Evolutionary conservation across 2,797 vertebrate genomes (phyloP), one percentile per base, ranked within the genome.

Genomic region (Xiphorhynchus erythropygius): DNA sequence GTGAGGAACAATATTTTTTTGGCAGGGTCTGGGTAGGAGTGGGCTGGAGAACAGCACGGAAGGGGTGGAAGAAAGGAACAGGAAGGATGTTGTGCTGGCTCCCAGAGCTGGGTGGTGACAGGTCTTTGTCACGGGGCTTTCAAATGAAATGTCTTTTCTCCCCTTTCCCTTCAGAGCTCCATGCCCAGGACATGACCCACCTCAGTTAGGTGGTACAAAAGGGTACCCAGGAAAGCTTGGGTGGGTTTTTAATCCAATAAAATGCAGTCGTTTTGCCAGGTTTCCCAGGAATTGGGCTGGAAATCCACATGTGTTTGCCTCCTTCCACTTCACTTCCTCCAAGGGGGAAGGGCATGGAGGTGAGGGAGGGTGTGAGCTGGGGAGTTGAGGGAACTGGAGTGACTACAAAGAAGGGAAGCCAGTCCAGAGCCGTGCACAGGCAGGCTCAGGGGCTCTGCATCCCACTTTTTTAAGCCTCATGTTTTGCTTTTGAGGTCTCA

Each of bases 21-120:
- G 91, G 78, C 94, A 64, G 64, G 44, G 37, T 19, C 25, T 23
- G 70, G 42, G 47, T n/a, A 63, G 56, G 44, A 94, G 69, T 10
- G 7, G 74, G 92, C 74, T 81, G 69, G 73, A 68, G 81, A 91
- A 24, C 32, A 41, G 69, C 82, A 84, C 7, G 18, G 88, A 92
- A 96, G 59, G 90, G 88, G 37, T 76, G 78, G 77, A 68, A 91
- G 39, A 25, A 85, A 76, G 82, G 63, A 74, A 42, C 79, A 93
- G 94, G 93, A 94, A 89, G 84, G 94, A 94, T 65, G 12, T 83
- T 68, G 84, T 93, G 78, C 56, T 1, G 6, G 74, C 50, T 57
- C 64, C 1, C 17, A 41, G 80, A 80, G 79, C 80, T 46, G 73
- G 23, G n/a, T 56, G 76, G 60, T 42, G 87, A 92, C 89, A 93